Conservation (phyloP, 2,113 vertebrate species). For the Struthio camelus region DNA sequence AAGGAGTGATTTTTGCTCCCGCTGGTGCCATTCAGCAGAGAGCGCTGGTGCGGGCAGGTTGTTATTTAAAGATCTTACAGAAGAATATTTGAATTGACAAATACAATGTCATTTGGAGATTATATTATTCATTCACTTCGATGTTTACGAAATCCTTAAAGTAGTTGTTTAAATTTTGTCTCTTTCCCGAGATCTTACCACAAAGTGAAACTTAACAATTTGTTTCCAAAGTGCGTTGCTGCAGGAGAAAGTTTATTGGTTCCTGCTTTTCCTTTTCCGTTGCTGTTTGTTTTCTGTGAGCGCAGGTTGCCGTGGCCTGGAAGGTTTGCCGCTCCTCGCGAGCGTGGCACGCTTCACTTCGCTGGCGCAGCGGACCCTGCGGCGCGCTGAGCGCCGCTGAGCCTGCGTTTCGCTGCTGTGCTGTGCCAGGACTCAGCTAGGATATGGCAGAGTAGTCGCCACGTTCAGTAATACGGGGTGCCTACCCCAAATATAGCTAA, state of each 20-base stretch:
- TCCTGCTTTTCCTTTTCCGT: background rate
- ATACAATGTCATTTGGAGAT: background rate
- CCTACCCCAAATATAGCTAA: background rate
- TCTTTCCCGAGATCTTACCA: no score
- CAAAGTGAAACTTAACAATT: background rate
- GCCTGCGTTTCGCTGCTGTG: background rate
- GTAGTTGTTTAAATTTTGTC: background rate
- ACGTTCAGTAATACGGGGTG: rapidly evolving
- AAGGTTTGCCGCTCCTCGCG: background rate
- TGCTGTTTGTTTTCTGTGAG: background rate
- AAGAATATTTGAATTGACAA: background rate
- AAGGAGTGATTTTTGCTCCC: background rate
- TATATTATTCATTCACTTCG: background rate
- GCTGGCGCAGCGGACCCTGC: background rate
- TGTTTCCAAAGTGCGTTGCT: background rate
- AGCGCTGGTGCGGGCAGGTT: background rate
- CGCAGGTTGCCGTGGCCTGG: background rate
- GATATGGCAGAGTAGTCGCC: background rate
- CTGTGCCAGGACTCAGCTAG: background rate
- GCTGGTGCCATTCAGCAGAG: background rate
- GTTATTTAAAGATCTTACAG: no score
- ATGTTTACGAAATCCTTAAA: no score
- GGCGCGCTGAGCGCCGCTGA: background rate
- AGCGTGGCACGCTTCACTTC: background rate
- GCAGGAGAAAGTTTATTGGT: background rate